A percentile compares a stretch with the other conserved stretches of the same genome.
Evolutionary conservation across 2,797 vertebrate species (phyloP).

Genomic region (Danio jaintianensis): DNA sequence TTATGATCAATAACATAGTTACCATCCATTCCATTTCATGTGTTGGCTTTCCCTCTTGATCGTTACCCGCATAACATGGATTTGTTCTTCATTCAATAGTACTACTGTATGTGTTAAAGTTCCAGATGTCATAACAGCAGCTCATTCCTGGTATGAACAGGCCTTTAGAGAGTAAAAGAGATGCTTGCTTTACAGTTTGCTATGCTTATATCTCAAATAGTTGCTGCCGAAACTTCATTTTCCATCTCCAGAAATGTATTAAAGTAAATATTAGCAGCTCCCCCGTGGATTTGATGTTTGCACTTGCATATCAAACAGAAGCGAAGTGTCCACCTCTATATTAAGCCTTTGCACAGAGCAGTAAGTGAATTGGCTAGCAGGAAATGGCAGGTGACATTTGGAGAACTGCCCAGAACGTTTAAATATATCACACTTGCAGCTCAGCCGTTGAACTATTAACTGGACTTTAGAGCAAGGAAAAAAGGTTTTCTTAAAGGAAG

Average conservation of each 20-base stretch:
- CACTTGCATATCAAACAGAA: constrained; percentile 51
- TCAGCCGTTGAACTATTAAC: constrained; percentile 44
- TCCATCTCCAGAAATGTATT: constrained; percentile 46
- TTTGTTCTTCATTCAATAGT: background rate
- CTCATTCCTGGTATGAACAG: background rate
- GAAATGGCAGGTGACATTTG: constrained; percentile 54
- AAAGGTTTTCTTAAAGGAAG: constrained; percentile 44
- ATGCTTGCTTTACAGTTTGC: constrained; percentile 9
- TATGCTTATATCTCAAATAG: constrained; percentile 33
- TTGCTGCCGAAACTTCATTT: constrained; percentile 38
- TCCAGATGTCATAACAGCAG: background rate
- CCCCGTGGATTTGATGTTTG: constrained; percentile 46
- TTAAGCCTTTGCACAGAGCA: constrained; percentile 40
- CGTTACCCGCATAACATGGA: background rate
- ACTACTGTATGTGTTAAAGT: background rate
- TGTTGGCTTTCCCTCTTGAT: background rate
- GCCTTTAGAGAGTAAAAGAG: background rate
- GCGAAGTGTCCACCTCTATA: constrained; percentile 41
- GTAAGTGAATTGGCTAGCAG: constrained; percentile 47
- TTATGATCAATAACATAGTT: background rate
- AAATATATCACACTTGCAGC: constrained; percentile 46
- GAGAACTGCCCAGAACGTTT: constrained; percentile 51
- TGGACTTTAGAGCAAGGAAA: constrained; percentile 30
- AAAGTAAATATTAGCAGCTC: constrained; percentile 49
- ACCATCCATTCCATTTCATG: background rate